Base-by-base conservation (phyloP, 2,888 invertebrate genomes). In the Pinctada fucata region DNA sequence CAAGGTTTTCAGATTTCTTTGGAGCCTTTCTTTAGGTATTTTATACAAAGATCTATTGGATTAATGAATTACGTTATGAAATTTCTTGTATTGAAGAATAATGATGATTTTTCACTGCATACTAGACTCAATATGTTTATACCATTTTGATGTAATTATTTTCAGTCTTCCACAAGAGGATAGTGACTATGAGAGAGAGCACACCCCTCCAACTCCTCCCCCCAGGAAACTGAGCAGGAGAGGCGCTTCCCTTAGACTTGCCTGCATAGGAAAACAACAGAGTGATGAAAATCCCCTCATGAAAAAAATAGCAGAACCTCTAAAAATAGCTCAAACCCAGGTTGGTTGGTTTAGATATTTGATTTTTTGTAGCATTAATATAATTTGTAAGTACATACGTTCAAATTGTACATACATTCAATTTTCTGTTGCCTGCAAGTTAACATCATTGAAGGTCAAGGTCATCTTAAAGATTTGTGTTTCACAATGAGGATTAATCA, bases 281-380 rank as follows among this genome's bases (percentile, higher is more conserved):
- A 92, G 92, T 80, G 91, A 93, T 83, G 92, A 93, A 83, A 91
- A 94, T 93, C 91, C 95, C 93, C 90, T 93, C 75, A 91, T 93
- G 90, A 85, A 85, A 79, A 89, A 90, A 83, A 94, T 95, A 85
- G 95, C 95, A 81, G 95, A 95, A 90, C 95, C 95, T 79, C 93
- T 96, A 84, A 95, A 95, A 91, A 93, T 95, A 88, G 95, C 95
- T 84, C 95, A 95, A 93, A 94, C 88, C 50, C 92, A 92, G 91
- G 92, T 92, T 85, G 45, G 50, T 51, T 31, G 50, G 6, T 8
- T 8, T 49, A 5, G 31, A 16, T n/a, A 71, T 51, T 51, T 3
- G 10, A 16, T 31, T 50, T 49, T 16, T 50, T 49, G 5, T 71
- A 16, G 6, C 10, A 49, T 50, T 51, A 13, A 16, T 71, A n/a